phyloP scores from a whole-genome alignment of 1,140 invertebrate genomes.

The Acyrthosiphon pisum region DNA sequence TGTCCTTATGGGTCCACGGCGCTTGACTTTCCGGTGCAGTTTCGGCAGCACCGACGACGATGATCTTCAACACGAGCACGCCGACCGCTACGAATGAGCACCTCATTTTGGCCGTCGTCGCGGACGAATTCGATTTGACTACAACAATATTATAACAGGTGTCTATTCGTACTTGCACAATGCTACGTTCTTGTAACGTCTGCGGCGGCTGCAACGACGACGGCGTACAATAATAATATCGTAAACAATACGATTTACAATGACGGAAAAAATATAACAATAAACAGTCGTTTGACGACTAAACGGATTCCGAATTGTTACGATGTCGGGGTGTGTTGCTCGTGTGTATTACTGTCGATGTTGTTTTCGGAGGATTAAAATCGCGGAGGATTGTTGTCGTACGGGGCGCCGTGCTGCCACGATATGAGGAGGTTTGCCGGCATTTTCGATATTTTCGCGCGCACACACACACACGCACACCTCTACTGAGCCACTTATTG shows the following conservation, averaged over 20 bases:
- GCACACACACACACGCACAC: not conserved
- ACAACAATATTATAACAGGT: not conserved
- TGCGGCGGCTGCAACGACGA: not conserved
- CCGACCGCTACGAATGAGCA: not conserved
- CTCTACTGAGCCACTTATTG: constrained; percentile 37
- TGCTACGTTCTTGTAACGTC: not conserved
- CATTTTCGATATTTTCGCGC: constrained; percentile 43
- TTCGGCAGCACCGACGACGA: not conserved
- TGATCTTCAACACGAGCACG: not conserved
- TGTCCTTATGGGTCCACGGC: not conserved
- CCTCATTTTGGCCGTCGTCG: not conserved
- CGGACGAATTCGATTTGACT: not conserved
- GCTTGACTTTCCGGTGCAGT: not conserved
- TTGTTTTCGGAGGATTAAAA: not conserved
- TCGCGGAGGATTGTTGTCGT: not conserved
- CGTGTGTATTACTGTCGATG: too few species aligned
- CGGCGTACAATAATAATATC: too few species aligned
- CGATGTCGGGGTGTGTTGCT: not conserved
- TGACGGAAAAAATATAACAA: too few species aligned
- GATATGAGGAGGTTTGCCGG: not conserved
- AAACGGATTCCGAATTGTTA: not conserved
- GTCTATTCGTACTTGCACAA: too few species aligned
- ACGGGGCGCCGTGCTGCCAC: not conserved
- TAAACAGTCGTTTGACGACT: too few species aligned
- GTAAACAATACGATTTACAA: not conserved